phyloP scores from a whole-genome alignment of 2,113 vertebrate genomes.

The Acrocephalus arundinaceus region DNA sequence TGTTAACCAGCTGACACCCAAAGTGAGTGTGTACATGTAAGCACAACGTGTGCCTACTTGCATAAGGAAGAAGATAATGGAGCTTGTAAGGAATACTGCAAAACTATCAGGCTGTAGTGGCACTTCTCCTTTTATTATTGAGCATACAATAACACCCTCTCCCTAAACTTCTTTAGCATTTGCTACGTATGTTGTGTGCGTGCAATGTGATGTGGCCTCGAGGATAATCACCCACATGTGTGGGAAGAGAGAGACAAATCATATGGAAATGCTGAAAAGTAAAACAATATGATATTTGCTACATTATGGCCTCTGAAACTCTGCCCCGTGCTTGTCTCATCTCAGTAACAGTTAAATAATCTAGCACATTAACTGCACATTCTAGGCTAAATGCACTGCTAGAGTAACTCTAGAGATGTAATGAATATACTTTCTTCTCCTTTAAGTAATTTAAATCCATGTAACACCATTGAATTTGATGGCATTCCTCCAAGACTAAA shows the following conservation, averaged over 20 bases:
- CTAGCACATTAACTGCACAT: not conserved
- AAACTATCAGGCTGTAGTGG: not conserved
- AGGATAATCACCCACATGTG: not conserved
- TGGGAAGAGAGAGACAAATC: not conserved
- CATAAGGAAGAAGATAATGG: not conserved
- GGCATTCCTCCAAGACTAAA: constrained; percentile 45
- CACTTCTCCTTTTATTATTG: not conserved
- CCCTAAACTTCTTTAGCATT: not conserved
- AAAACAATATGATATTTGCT: not conserved
- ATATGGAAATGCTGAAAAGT: not conserved
- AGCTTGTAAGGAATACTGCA: not conserved
- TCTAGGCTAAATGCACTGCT: not conserved
- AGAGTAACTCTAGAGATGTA: not conserved
- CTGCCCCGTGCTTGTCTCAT: not conserved
- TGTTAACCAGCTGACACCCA: not conserved
- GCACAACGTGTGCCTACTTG: not conserved
- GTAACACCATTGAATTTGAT: not conserved
- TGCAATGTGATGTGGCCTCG: not conserved
- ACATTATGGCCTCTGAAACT: not conserved
- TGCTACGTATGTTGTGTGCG: not conserved
- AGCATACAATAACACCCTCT: not conserved
- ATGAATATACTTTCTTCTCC: not conserved
- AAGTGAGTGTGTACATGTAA: not conserved
- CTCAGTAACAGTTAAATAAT: constrained; percentile 6
- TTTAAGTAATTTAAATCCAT: constrained; percentile 39